phyloP scores from a whole-genome alignment of 2,888 invertebrate genomes.

The Agrotis ipsilon region DNA sequence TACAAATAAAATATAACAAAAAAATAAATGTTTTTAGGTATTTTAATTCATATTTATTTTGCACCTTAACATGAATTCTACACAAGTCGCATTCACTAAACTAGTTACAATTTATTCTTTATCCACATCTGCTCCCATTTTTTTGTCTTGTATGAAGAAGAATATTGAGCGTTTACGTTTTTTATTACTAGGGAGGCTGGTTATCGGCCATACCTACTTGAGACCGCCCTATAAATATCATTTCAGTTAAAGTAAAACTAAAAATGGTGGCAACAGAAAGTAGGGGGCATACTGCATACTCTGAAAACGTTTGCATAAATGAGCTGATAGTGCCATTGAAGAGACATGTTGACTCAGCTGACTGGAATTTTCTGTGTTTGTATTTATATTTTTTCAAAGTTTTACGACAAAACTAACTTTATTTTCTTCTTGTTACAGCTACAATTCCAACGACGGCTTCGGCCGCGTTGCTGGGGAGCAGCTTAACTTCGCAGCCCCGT shows the following conservation, averaged over 20 bases:
- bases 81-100: not conserved
- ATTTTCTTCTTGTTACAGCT: slow-evolving; percentile 80
- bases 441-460: slow-evolving; percentile 89
- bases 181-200: no score
- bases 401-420: slow-evolving; percentile 2
- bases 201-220: no score
- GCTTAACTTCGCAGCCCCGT: slow-evolving; percentile 92
- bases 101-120: no score
- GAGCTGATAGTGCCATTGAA: not conserved
- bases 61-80: not conserved
- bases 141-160: no score
- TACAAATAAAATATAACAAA: slow-evolving; percentile 15
- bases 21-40: not conserved
- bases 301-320: not conserved
- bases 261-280: not conserved
- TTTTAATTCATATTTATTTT: not conserved
- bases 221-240: no score
- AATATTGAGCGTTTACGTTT: no score
- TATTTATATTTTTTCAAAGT: no score
- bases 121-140: no score
- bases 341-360: not conserved
- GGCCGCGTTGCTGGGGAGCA: slow-evolving; percentile 85
- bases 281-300: not conserved
- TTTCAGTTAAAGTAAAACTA: no score
- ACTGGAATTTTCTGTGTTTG: no score